phyloP scores from a whole-genome alignment of 1,140 invertebrate species.

The Cephus cinctus region DNA sequence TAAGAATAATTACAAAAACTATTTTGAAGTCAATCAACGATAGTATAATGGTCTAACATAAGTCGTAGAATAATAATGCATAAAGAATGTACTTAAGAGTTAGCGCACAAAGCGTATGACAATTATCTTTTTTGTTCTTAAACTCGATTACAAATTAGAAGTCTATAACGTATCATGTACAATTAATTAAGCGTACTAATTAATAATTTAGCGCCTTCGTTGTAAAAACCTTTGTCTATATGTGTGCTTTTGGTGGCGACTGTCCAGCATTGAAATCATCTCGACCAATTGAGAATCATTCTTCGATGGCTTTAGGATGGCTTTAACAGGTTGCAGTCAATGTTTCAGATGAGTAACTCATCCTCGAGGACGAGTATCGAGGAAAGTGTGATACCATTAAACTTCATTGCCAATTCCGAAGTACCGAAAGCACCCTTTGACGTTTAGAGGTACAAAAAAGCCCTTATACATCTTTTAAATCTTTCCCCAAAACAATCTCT shows the following conservation, averaged over 20 bases:
- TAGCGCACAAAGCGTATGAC: no score
- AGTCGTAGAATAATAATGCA: no score
- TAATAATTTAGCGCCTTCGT: conserved; percentile 15
- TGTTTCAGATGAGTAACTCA: conserved; percentile 49
- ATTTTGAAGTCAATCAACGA: no score
- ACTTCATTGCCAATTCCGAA: conserved; percentile 38
- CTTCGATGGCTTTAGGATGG: no score
- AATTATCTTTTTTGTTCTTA: no score
- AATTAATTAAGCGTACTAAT: not conserved
- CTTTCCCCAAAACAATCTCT: not conserved
- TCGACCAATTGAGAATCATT: conserved; percentile 8
- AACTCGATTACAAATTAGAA: conserved; percentile 4
- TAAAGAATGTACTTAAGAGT: no score
- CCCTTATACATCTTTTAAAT: not conserved
- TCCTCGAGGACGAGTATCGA: conserved; percentile 45
- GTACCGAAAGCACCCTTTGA: conserved; percentile 37
- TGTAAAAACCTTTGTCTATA: conserved; percentile 13
- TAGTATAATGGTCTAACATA: no score
- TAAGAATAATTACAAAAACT: no score
- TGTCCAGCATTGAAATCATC: conserved; percentile 12
- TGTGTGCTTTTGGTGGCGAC: conserved; percentile 22
- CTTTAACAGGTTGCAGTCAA: no score
- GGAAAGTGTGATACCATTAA: conserved; percentile 47
- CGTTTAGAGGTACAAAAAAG: conserved; percentile 49
- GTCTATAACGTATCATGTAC: not conserved